Evolutionary conservation across 2,113 vertebrate species (phyloP).

Genomic region (Rynchops niger): DNA sequence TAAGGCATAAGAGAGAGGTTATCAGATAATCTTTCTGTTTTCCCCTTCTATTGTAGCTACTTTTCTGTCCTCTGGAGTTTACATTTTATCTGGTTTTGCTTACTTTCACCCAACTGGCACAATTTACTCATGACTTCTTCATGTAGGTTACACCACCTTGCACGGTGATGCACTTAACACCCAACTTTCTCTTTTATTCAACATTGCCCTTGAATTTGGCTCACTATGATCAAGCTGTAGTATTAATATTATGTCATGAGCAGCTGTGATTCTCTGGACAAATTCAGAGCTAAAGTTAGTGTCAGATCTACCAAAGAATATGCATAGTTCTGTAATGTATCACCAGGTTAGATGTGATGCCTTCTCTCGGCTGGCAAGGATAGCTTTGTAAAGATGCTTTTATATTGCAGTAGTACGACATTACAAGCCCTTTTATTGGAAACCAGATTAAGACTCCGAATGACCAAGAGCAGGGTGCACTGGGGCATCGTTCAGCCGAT

Average conservation of each 20-base stretch:
- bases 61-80: neutral
- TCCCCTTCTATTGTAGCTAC: neutral
- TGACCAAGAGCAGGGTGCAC: neutral
- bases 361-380: neutral
- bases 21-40: neutral
- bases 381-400: neutral
- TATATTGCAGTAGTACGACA: neutral
- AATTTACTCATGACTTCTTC: neutral
- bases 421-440: neutral
- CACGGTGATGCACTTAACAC: neutral
- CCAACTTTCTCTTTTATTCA: neutral
- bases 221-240: neutral
- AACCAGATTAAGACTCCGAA: neutral
- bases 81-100: neutral
- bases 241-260: neutral
- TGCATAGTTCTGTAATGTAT: neutral
- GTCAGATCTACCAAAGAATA: neutral
- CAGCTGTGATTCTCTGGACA: neutral
- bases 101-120: neutral
- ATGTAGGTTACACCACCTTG: neutral
- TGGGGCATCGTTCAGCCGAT: neutral
- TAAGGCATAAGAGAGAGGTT: neutral
- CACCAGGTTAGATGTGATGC: neutral
- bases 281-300: neutral
- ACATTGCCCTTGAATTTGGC: neutral